A percentile compares a stretch with the other conserved stretches of the same genome.
phyloP scores from a whole-genome alignment of 2,797 vertebrate species.

The Ctenosaura bakeri region DNA sequence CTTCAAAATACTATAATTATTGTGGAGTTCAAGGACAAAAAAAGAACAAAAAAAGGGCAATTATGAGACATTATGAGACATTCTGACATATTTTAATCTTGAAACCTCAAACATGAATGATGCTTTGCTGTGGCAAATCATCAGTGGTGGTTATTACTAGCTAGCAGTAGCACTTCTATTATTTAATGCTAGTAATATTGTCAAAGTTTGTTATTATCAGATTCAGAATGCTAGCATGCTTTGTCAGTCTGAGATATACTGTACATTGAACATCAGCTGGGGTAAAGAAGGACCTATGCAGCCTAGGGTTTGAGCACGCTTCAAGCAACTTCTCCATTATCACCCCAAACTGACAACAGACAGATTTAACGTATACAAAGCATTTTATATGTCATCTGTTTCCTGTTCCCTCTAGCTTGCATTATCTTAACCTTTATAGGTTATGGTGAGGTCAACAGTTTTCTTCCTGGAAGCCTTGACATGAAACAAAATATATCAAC shows the following conservation, averaged over 20 bases:
- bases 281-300: neutral
- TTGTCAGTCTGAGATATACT: neutral
- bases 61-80: neutral
- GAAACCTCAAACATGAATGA: neutral
- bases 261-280: neutral
- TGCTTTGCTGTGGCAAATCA: too few species aligned
- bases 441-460: slow-evolving; percentile 8
- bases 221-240: neutral
- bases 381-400: neutral
- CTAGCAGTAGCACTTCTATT: too few species aligned
- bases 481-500: neutral
- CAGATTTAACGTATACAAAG: neutral
- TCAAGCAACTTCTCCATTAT: neutral
- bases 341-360: neutral
- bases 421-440: neutral
- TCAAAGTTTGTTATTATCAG: neutral
- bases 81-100: neutral
- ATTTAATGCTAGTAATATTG: neutral
- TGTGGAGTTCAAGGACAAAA: neutral
- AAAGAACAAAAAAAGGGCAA: too few species aligned
- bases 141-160: too few species aligned
- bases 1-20: neutral
- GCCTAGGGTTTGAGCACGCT: neutral
- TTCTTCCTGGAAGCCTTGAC: neutral
- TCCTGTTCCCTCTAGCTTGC: neutral